Base-by-base conservation (phyloP, 1,140 invertebrate species). In the Goniozus legneri region DNA sequence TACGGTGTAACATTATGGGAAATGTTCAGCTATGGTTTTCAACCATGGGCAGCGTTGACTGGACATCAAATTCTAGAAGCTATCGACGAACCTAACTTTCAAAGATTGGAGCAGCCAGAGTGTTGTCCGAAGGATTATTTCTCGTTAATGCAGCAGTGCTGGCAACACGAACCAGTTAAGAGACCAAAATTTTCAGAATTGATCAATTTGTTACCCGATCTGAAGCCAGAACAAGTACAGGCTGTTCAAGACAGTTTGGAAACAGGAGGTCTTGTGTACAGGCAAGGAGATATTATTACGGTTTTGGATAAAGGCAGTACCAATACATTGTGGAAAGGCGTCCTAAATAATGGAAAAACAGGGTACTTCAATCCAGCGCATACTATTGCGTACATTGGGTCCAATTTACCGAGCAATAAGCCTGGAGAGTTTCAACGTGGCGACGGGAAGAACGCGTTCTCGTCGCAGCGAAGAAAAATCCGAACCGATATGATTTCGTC, bases 1-100 rank as follows among this genome's bases (percentile, higher is more conserved):
- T 99, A 89, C 75, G 96, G 89, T 8, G 95, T 98, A 0, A 96
- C 94, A n/a, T 72, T 99, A 0, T 99, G 96, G 95, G 97, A 99
- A 75, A 95, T 98, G 90, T 98, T 98, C 67, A 93, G 92, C 8
- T 97, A 97, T 65, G 96, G 96, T 8, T 94, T 95, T 65, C 94
- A 97, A 71, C 96, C 96, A 0, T 98, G 95, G 95, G 89, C 91
- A 0, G 95, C 92, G 0, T 79, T 95, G 16, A 96, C 92, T 0
- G 95, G 96, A 0, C 89, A 95, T 57, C 88, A 99, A 78, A 98
- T 98, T 53, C 73, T 98, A 1, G 92, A 97, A 67, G 90, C 93
- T 1, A 96, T 99, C 41, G 95, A 98, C 74, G 85, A 89, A 46
- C 95, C 96, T 2, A 91, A 92, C 63, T 92, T 82, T 20, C 79